Percentiles rank a stretch among this genome's conserved stretches.
phyloP scores from a whole-genome alignment of 2,113 vertebrate species.

The Cebidichthys violaceus region DNA sequence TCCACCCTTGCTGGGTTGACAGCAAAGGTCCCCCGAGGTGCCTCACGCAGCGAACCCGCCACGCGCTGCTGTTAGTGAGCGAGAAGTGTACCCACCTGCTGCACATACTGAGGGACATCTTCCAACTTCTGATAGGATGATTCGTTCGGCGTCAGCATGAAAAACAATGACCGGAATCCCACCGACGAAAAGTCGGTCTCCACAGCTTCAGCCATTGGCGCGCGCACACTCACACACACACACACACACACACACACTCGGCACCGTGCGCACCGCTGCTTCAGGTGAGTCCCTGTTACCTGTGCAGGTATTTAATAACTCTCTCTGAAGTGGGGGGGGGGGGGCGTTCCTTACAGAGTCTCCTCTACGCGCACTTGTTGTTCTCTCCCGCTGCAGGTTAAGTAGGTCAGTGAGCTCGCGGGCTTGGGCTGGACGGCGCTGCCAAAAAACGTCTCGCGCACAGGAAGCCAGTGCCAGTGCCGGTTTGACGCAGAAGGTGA shows the following conservation, averaged over 20 bases:
- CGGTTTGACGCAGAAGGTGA: neutral
- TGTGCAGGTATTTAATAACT: slow-evolving; percentile 38
- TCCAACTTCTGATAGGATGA: slow-evolving; percentile 85
- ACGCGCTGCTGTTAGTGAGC: too few relatives aligned
- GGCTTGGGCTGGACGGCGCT: too few relatives aligned
- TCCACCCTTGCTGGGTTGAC: neutral
- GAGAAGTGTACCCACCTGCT: slow-evolving; percentile 84
- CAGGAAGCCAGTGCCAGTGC: neutral
- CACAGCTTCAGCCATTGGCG: slow-evolving; percentile 42
- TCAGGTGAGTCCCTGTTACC: slow-evolving; percentile 28
- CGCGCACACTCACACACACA: neutral
- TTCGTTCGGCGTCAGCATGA: slow-evolving; percentile 85
- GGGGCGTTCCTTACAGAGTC: neutral
- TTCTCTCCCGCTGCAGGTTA: neutral
- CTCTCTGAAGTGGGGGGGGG: neutral
- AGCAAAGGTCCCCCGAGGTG: neutral
- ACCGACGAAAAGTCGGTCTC: slow-evolving; percentile 60
- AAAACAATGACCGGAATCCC: slow-evolving; percentile 86
- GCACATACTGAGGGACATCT: slow-evolving; percentile 89
- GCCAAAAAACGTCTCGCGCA: neutral
- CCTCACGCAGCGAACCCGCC: too few relatives aligned
- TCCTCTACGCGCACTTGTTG: neutral
- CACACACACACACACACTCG: too few relatives aligned
- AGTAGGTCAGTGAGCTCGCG: slow-evolving; percentile 27
- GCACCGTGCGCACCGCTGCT: neutral